Percentiles rank a stretch among this genome's conserved stretches.
phyloP scores from a whole-genome alignment of 2,888 invertebrate species.

The Thymelicus lineola region DNA sequence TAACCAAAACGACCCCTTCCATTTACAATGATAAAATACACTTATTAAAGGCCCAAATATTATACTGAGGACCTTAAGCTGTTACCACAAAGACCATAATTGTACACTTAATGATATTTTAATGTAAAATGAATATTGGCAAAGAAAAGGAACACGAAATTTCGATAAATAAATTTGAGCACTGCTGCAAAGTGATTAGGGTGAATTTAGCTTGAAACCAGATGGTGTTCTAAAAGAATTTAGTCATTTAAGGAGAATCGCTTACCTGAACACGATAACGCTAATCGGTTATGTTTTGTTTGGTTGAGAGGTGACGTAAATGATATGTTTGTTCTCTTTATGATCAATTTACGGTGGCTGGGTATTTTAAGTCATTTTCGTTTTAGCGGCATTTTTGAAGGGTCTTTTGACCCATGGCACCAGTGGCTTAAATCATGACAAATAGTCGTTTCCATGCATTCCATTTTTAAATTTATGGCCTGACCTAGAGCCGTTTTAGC shows the following conservation, averaged over 20 bases:
- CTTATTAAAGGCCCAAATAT: background rate
- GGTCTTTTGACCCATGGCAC: background rate
- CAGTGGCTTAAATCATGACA: conserved; percentile 10
- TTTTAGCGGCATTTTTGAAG: conserved; percentile 24
- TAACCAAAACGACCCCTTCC: conserved; percentile 31
- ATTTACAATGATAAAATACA: background rate
- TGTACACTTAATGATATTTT: background rate
- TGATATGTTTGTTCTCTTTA: conserved; percentile 43
- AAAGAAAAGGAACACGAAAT: conserved; percentile 4
- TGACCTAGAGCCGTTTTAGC: background rate
- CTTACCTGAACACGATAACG: conserved; percentile 73
- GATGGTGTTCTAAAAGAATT: conserved; percentile 52
- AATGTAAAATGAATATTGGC: conserved; percentile 1
- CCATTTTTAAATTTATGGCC: conserved; percentile 1
- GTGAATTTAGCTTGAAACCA: conserved; percentile 31
- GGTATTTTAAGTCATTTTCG: conserved; percentile 27
- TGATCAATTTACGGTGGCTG: conserved; percentile 32
- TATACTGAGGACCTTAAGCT: background rate
- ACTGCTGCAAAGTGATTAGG: conserved; percentile 27
- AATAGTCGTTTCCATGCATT: background rate
- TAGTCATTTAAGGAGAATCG: conserved; percentile 67
- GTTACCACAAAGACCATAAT: conserved; percentile 10
- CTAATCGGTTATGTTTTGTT: conserved; percentile 80
- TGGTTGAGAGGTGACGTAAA: conserved; percentile 57
- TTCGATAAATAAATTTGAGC: conserved; percentile 2